Evolutionary conservation across 2,113 vertebrate species (phyloP), one percentile per base, ranked within the genome.

Genomic region (Pagrus major): DNA sequence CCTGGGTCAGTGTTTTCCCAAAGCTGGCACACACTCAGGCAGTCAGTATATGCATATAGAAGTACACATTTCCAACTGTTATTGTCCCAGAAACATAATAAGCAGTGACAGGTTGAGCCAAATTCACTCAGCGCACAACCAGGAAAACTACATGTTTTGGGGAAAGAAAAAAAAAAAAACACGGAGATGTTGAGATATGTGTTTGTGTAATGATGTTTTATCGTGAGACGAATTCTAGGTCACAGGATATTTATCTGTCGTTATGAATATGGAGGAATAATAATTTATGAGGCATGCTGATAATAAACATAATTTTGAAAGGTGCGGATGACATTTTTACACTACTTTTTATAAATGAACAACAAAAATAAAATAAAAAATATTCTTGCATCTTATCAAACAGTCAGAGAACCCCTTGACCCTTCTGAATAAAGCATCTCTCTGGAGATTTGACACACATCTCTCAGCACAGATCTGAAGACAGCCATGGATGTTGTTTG

Each of bases 371-470:
- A 75, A 70, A 65, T 52, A 71, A 70, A n/a, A 90, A 80, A 71
- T 41, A 87, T 77, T 85, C 83, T 81, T 82, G 68, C 79, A 56
- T 92, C 87, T 85, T 90, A 90, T 88, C 87, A 93, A 91, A 85
- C 80, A 89, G 86, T 83, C 71, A 80, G 82, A 87, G 72, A 85
- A 81, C 73, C 89, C 87, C 80, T 90, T 93, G 94, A 94, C 93
- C 93, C 84, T 86, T 84, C 86, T 83, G 90, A 88, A 92, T 87
- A 88, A 90, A 91, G 85, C 82, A 75, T 86, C 84, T 91, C 93
- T 89, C 90, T 88, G 67, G 90, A 93, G 93, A 91, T 90, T 90
- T 92, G 89, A 93, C 88, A 93, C 88, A 90, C 88, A 88, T 93
- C 89, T 92, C 87, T 91, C 90, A 91, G 86, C 83, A 74, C 78